Percentiles rank a stretch among this genome's conserved stretches.
Evolutionary conservation across 1,140 invertebrate species (phyloP).

Genomic region (fruit fly (Drosophila melanogaster)): Release_6_plus_ISO1_MT NC_004354.4:10624501-10625000

Average conservation of each 20-base stretch:
- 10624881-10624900: background rate
- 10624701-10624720: background rate
- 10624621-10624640: background rate
- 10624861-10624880: no score
- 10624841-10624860: background rate
- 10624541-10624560: conserved; percentile 1
- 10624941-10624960: background rate
- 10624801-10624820: background rate
- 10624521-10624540: background rate
- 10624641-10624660: no score
- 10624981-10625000: background rate
- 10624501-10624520: conserved; percentile 5
- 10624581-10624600: conserved; percentile 3
- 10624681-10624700: conserved; percentile 3
- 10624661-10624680: conserved; percentile 7
- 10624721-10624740: background rate
- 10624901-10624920: background rate
- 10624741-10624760: background rate
- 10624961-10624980: background rate
- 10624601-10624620: conserved; percentile 1
- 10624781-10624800: background rate
- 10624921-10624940: background rate
- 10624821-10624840: no score
- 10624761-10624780: background rate
- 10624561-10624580: background rate